phyloP scores from a whole-genome alignment of 2,797 vertebrate species.

The Cuniculus paca region DNA sequence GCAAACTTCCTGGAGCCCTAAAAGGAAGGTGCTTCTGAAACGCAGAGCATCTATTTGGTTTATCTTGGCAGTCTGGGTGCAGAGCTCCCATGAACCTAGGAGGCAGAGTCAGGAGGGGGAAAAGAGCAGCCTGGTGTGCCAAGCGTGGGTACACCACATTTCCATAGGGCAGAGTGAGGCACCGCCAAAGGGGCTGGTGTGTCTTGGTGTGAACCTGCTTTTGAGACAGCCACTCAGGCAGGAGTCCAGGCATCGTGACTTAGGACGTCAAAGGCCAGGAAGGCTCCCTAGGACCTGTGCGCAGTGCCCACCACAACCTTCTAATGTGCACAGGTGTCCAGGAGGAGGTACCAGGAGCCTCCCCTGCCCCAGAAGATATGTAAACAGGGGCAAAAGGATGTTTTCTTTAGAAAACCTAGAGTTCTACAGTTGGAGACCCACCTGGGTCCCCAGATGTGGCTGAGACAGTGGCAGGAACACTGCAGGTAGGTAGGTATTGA shows the following conservation, averaged over 20 bases:
- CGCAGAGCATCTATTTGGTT: slow-evolving; percentile 62
- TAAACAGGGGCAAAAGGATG: slow-evolving; percentile 60
- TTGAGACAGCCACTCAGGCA: not conserved
- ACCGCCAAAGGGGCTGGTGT: not conserved
- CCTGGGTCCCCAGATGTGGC: not conserved
- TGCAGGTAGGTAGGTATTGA: not conserved
- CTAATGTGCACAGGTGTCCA: not conserved
- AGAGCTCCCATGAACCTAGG: not conserved
- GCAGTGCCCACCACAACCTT: not conserved
- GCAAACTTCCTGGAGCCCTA: not conserved
- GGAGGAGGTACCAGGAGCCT: not conserved
- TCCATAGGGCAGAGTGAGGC: not conserved
- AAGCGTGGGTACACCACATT: not conserved
- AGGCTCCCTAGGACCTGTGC: accelerated
- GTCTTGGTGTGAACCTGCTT: not conserved
- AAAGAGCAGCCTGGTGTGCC: not conserved
- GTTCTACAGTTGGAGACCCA: not conserved
- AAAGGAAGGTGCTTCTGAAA: slow-evolving; percentile 37
- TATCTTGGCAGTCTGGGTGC: slow-evolving; percentile 50
- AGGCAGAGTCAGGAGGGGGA: not conserved
- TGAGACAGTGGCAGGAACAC: not conserved
- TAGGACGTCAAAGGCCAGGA: not conserved
- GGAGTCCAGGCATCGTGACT: not conserved
- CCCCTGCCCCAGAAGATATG: slow-evolving; percentile 37
- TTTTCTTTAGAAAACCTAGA: not conserved